Base-by-base conservation (phyloP, 2,113 vertebrate genomes). In the Cairina moschata region DNA sequence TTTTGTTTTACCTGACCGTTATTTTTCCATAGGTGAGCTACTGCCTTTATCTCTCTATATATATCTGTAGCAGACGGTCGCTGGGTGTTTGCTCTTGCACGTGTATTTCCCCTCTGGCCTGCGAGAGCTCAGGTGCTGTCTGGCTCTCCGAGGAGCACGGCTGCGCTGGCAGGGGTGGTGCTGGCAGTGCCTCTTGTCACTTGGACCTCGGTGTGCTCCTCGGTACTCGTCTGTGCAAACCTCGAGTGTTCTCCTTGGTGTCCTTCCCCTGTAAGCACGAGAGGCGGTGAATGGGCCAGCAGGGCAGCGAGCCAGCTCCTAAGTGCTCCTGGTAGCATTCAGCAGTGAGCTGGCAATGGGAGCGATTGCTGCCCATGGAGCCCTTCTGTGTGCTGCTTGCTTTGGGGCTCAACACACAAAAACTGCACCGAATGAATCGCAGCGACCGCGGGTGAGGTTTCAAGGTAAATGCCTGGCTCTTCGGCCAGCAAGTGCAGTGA, bases 261-360 rank as follows among this genome's bases (percentile, higher is more conserved):
- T 84, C 46, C 38, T 83, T 94, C 81, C 82, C 52, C 34, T 86
- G 65, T 78, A 59, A 62, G 75, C 54, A 13, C n/a, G 23, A 79
- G 25, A 75, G 83, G 89, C 52, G 56, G 58, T 88, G 79, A 94
- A 80, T 93, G 93, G 89, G 65, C 59, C 1, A 3, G 31, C 36
- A 9, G 26, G 87, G 96, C 94, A 88, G 67, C 50, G 36, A 63
- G 93, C 85, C 95, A 94, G 50, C 87, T 71, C 23, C 77, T 67
- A 63, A 46, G 31, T 72, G 67, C 63, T 90, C n/a, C 59, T 90
- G 88, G 85, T 86, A 71, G 34, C 71, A n/a, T 86, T 95, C 36
- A 71, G 90, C 82, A 90, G 40, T 0, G 0, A 71, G 67, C 75
- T 94, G 91, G 87, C 75, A 91, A 63, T 25, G 58, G 58, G 11